phyloP scores from a whole-genome alignment of 2,113 vertebrate genomes.

The Pterocles burchelli region DNA sequence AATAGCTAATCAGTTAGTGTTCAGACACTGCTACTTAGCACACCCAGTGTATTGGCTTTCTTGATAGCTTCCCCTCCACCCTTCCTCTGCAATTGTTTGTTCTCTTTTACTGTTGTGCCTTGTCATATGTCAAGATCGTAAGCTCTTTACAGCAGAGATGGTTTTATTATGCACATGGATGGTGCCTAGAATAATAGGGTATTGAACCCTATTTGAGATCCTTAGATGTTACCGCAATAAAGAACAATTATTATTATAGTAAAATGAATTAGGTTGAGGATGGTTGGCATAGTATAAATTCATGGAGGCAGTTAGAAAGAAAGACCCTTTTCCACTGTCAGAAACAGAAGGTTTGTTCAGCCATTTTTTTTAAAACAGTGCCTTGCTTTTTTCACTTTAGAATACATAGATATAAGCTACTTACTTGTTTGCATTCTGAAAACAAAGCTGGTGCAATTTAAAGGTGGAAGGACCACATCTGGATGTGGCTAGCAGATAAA shows the following conservation, averaged over 20 bases:
- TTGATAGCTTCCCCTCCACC: slow-evolving; percentile 25
- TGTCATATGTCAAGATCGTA: slow-evolving; percentile 44
- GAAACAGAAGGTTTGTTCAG: slow-evolving; percentile 18
- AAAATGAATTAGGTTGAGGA: slow-evolving; percentile 27
- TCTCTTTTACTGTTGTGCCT: slow-evolving; percentile 48
- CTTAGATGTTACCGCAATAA: slow-evolving; percentile 52
- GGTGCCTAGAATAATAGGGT: slow-evolving; percentile 44
- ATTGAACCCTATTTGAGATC: slow-evolving; percentile 45
- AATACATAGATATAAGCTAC: not conserved
- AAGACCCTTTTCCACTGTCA: not conserved
- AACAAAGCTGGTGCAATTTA: slow-evolving; percentile 2
- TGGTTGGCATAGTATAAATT: not conserved
- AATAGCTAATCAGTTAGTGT: slow-evolving; percentile 46
- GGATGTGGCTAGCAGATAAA: slow-evolving; percentile 23
- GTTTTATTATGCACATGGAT: slow-evolving; percentile 40
- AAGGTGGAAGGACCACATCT: not conserved
- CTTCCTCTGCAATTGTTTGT: slow-evolving; percentile 30
- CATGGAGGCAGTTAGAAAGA: not conserved
- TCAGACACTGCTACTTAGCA: slow-evolving; percentile 32
- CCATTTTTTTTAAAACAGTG: not conserved
- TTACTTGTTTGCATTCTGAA: slow-evolving; percentile 4
- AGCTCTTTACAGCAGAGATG: slow-evolving; percentile 54
- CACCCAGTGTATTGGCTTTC: not conserved
- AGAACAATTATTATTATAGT: slow-evolving; percentile 61
- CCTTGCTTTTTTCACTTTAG: not conserved